Conservation (phyloP, 2,797 vertebrate species). For the Hirundo rustica region DNA sequence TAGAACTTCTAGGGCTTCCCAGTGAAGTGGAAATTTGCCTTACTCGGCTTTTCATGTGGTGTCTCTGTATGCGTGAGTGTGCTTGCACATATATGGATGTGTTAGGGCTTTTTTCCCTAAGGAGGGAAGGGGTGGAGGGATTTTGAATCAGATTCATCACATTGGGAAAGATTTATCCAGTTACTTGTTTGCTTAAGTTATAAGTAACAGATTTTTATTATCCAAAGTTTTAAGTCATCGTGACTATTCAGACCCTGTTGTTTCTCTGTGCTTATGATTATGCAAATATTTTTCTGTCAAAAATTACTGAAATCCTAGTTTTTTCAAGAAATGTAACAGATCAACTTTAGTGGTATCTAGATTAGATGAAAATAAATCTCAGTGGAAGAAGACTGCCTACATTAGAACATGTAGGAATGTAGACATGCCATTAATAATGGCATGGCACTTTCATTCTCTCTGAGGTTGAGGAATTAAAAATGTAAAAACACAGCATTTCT, state of each 20-base stretch:
- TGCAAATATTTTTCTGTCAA: not conserved
- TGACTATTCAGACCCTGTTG: not conserved
- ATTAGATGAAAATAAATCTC: not conserved
- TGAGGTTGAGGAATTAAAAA: not conserved
- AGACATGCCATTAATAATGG: not conserved
- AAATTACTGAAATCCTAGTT: not conserved
- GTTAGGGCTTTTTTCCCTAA: not conserved
- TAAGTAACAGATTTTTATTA: not conserved
- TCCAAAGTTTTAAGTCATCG: not conserved
- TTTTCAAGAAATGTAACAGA: not conserved
- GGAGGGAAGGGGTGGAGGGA: fast-evolving
- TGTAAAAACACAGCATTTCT: not conserved
- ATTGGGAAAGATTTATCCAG: not conserved
- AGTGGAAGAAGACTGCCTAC: not conserved
- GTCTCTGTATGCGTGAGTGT: not conserved
- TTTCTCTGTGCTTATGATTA: not conserved
- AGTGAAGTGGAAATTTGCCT: not conserved
- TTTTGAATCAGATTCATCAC: not conserved
- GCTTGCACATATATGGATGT: not conserved
- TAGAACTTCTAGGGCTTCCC: not conserved
- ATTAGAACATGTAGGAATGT: not conserved
- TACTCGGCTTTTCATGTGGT: not conserved
- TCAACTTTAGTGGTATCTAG: not conserved
- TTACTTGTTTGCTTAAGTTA: not conserved
- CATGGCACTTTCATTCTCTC: not conserved